A percentile compares a stretch with the other conserved stretches of the same genome.
Evolutionary conservation across 1,140 invertebrate genomes (phyloP).

Genomic region (Penaeus indicus): DNA sequence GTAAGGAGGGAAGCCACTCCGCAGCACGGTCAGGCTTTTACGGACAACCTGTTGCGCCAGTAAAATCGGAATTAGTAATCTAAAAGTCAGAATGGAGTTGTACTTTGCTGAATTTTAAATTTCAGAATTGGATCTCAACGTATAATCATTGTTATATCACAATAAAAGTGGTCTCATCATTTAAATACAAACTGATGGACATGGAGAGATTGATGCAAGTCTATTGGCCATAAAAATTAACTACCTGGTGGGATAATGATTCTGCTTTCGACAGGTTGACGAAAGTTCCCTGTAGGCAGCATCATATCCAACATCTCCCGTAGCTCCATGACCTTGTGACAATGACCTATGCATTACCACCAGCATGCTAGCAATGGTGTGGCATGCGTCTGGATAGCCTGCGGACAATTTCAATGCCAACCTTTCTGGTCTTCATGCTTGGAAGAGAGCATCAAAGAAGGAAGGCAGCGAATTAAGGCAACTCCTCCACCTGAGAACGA

Average conservation of each 20-base stretch:
- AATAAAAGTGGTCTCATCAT: too few species aligned
- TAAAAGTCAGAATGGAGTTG: background rate
- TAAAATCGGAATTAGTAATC: background rate
- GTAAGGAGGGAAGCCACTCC: slow-evolving; percentile 97
- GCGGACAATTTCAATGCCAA: slow-evolving; percentile 90
- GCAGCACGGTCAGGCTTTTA: slow-evolving; percentile 96
- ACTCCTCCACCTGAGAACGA: slow-evolving; percentile 98
- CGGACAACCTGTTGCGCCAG: slow-evolving; percentile 79
- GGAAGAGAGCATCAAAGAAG: slow-evolving; percentile 79
- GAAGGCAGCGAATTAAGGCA: slow-evolving; percentile 91
- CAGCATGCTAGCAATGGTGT: slow-evolving; percentile 96
- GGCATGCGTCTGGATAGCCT: slow-evolving; percentile 91
- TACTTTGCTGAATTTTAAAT: background rate
- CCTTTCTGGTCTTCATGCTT: slow-evolving; percentile 83
- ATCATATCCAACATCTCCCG: slow-evolving; percentile 92
- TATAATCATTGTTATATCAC: too few species aligned
- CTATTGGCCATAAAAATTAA: background rate
- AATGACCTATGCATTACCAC: slow-evolving; percentile 94
- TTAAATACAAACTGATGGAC: background rate
- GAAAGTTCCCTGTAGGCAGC: slow-evolving; percentile 93
- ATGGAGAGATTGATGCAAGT: background rate
- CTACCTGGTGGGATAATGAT: slow-evolving; percentile 97
- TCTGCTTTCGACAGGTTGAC: slow-evolving; percentile 97
- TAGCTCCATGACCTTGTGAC: slow-evolving; percentile 84
- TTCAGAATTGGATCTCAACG: background rate